These are phyloP conservation scores for Frankliniella fusca DNA, from an alignment of 2,888 invertebrate species.

Conservation along the genomic window DNA sequence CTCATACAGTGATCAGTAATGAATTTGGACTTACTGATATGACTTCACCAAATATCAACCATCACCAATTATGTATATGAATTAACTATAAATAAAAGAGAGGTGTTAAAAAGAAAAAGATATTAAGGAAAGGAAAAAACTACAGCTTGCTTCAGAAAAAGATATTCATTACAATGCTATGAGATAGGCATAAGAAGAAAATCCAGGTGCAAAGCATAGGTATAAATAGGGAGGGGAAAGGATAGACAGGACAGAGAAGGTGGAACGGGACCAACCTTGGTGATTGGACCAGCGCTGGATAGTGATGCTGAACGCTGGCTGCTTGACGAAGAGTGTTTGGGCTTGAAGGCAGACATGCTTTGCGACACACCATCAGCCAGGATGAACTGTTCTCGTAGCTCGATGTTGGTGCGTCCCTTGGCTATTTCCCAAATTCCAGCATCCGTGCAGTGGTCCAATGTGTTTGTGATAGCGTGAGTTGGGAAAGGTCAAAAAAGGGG, in stretches of 20 bases:
- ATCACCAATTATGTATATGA: no score
- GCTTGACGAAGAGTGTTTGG: conserved; percentile 81
- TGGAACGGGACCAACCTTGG: conserved; percentile 66
- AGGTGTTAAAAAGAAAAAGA: no score
- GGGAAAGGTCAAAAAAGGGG: conserved; percentile 40
- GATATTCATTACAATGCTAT: background rate
- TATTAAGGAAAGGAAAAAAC: no score
- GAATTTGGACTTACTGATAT: no score
- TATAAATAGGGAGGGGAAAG: background rate
- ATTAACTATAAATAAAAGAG: no score
- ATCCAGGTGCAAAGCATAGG: no score
- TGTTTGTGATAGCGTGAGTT: conserved; percentile 23
- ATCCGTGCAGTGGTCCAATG: conserved; percentile 25
- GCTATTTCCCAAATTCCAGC: conserved; percentile 55
- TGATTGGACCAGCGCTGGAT: conserved; percentile 83
- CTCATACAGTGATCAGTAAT: no score
- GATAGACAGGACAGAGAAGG: conserved; percentile 35
- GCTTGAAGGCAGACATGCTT: conserved; percentile 97
- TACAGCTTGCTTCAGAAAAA: no score
- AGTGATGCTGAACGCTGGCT: conserved; percentile 57
- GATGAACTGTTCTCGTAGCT: conserved; percentile 98
- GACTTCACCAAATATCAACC: no score
- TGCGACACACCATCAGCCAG: conserved; percentile 97
- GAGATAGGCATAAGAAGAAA: no score
- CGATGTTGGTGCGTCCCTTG: conserved; percentile 99